Evolutionary conservation across 2,113 vertebrate species (phyloP).

Genomic region (Fulmarus glacialis): DNA sequence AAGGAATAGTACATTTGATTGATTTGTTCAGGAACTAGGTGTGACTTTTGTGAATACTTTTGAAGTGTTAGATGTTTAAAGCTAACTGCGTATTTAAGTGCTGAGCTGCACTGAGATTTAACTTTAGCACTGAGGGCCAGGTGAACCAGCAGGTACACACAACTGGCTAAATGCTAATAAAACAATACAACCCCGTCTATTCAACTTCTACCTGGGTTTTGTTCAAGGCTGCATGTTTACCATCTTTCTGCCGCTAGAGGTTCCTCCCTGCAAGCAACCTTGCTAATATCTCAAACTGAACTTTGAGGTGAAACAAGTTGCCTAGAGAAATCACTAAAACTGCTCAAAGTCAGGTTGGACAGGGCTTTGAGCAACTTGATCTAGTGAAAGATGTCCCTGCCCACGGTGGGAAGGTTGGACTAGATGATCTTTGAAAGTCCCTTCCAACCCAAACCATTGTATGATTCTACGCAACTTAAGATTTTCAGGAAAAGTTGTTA

Average conservation of each 20-base stretch:
- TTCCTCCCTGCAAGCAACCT: background rate
- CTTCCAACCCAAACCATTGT: background rate
- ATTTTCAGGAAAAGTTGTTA: background rate
- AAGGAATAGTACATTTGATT: conserved; percentile 22
- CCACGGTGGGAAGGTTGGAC: background rate
- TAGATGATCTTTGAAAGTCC: background rate
- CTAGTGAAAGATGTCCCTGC: background rate
- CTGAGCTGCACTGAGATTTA: background rate
- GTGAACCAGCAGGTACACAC: background rate
- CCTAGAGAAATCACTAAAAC: background rate
- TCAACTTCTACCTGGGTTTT: background rate
- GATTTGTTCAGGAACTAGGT: conserved; percentile 31
- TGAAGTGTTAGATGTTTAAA: conserved; percentile 1
- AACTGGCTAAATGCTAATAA: background rate
- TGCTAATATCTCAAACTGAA: background rate
- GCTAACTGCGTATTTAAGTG: background rate
- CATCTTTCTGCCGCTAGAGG: background rate
- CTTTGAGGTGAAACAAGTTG: background rate
- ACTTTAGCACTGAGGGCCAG: background rate
- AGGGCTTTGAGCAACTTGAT: background rate
- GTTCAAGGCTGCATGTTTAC: background rate
- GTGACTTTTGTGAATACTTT: background rate
- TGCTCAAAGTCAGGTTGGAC: background rate
- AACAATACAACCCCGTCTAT: background rate
- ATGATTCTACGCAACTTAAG: background rate